phyloP scores from a whole-genome alignment of 2,113 vertebrate genomes.

The Zonotrichia leucophrys region DNA sequence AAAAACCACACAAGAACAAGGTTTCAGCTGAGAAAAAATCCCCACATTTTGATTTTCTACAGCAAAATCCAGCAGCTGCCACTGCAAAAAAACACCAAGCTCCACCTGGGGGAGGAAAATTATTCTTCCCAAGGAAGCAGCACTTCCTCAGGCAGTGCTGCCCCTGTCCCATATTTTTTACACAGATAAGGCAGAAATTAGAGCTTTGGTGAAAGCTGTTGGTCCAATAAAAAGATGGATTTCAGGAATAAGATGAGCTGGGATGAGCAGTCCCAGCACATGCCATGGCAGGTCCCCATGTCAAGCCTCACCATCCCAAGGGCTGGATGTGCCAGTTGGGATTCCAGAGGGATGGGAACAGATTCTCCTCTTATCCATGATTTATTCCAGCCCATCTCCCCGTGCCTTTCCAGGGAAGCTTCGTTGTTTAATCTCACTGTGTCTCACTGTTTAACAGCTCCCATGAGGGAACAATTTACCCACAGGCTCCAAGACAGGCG shows the following conservation, averaged over 20 bases:
- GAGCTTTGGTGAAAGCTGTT: background rate
- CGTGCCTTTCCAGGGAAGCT: background rate
- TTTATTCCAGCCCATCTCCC: conserved; percentile 25
- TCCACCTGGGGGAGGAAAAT: background rate
- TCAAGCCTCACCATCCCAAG: background rate
- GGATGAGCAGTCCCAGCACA: background rate
- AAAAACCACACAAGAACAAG: background rate
- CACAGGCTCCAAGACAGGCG: conserved; percentile 17
- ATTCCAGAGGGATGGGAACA: background rate
- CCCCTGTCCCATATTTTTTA: background rate
- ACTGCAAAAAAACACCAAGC: background rate
- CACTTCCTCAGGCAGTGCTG: background rate
- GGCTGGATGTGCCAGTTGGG: background rate
- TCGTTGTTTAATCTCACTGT: conserved; percentile 17
- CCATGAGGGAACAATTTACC: conserved; percentile 13
- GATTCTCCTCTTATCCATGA: background rate
- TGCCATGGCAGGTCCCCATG: background rate
- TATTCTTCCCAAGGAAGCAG: background rate
- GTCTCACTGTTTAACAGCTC: conserved; percentile 20
- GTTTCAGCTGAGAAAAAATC: background rate
- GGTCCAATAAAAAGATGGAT: background rate
- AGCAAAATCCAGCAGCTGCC: conserved; percentile 9
- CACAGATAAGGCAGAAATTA: background rate
- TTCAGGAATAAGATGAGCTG: background rate
- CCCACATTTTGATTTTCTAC: background rate